These are phyloP conservation scores for Cuculus canorus DNA, from an alignment of 2,797 vertebrate species.

Conservation along the genomic window DNA sequence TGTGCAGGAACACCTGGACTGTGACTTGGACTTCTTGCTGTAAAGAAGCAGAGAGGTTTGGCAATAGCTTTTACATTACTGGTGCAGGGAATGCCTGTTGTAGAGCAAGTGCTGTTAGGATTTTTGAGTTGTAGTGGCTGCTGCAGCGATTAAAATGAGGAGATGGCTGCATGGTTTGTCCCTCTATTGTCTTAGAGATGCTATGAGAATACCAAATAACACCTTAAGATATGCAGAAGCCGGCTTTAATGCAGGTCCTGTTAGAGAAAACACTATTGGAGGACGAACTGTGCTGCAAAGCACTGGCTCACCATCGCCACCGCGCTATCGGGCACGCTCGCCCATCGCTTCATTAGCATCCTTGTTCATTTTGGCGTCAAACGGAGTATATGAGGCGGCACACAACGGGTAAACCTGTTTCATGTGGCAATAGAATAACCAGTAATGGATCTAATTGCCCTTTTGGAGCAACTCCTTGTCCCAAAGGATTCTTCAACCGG, in stretches of 20 bases:
- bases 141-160: not conserved
- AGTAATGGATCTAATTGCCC: not conserved
- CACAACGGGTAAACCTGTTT: not conserved
- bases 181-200: not conserved
- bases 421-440: not conserved
- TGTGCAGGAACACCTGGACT: not conserved
- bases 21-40: not conserved
- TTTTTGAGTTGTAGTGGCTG: not conserved
- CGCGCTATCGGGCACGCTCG: not conserved
- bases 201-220: not conserved
- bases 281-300: not conserved
- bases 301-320: not conserved
- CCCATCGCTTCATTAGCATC: not conserved
- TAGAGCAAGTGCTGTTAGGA: not conserved
- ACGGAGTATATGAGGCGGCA: not conserved
- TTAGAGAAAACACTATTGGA: not conserved
- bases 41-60: not conserved
- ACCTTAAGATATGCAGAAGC: not conserved
- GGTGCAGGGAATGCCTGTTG: not conserved
- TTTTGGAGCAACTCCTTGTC: not conserved
- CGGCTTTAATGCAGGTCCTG: not conserved
- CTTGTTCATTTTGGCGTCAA: not conserved
- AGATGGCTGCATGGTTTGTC: not conserved
- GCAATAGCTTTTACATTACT: not conserved
- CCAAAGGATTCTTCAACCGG: not conserved